Base-by-base conservation (phyloP, 2,113 vertebrate genomes). In the Dipodomys ordii region DNA sequence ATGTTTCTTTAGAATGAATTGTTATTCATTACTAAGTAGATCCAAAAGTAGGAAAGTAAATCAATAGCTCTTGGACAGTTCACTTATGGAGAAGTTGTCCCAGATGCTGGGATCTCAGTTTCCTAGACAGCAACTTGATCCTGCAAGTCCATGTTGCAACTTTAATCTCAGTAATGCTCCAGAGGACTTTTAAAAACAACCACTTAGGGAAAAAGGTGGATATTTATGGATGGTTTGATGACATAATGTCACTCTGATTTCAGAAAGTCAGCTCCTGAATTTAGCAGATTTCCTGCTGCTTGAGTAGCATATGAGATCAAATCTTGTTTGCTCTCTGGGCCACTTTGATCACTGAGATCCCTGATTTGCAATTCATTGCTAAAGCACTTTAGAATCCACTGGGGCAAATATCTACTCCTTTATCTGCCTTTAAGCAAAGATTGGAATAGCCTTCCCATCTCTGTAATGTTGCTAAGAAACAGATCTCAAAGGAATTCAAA, bases 341-440 rank as follows among this genome's bases (percentile, higher is more conserved):
- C 83, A 65, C 35, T 87, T 92, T 95, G 12, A 88, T 20, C 25
- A 30, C 62, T 12, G 18, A 88, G 25, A 18, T 65, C 79, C 53
- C 25, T 86, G 62, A 79, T 22, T 68, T 88, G 27, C 6, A 76
- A 2, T 6, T 27, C 64, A 46, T 39, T 96, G 67, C 18, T n/a
- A 92, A 86, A 94, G 32, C 6, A 79, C 67, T 81, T 71, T 23
- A 91, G 67, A 35, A 57, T 53, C 32, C 30, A 88, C 57, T 88
- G 27, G 65, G 20, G 46, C 12, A 57, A 57, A 73, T 18, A 80
- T 23, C 85, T 85, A 39, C 25, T 2, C 22, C 1, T 81, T 91
- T 87, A 86, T 87, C 23, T 57, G 7, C n/a, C 49, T 77, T 87
- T 88, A 90, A 76, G 67, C 39, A 95, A 88, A 88, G 46, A 85